Evolutionary conservation across 2,113 vertebrate species (phyloP), one percentile per base, ranked within the genome.

Genomic region (Emydura subglobosa): DNA sequence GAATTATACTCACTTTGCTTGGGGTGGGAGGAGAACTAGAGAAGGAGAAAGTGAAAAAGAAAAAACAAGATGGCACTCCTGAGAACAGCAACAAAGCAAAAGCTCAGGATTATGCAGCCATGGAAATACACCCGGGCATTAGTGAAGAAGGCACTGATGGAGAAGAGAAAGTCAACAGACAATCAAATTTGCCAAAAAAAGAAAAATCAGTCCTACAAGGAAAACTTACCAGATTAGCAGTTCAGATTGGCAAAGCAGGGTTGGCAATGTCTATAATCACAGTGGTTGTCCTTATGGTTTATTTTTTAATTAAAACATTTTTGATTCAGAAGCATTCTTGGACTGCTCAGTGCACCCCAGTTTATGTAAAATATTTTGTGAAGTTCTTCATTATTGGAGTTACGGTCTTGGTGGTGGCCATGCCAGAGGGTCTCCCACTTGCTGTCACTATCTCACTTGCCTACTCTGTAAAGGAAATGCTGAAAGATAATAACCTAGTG

Each of bases 401-500:
- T 88, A 99, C 99, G 2, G 99, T 99, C 81, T 97, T 99, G 95
- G 99, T 99, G 95, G 99, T 99, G 81, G 99, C 99, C 0, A 99
- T 99, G 68, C 99, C 99, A 21, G 99, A 99, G 97, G 99, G 99
- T 95, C 99, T 99, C 96, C 99, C 99, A 6, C 99, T 99, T 78
- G 99, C 99, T 57, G 99, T 99, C 61, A 99, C 99, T 50, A 99
- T 99, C 97, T 99, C 99, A 31, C 97, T 99, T 98, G 99, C 99
- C 53, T 99, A 99, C 90, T 99, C 99, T 51, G 99, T 99, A 83
- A 99, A 99, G 99, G 99, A 99, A 99, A 99, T 99, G 99, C 99
- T 99, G 99, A 99, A 99, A 96, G 99, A 99, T 97, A 99, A 99
- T 97, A 99, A 99, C 96, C 98, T 99, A 93, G 99, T 99, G 94